Evolutionary conservation across 2,113 vertebrate species (phyloP).

Genomic region (Alligator mississippiensis): DNA sequence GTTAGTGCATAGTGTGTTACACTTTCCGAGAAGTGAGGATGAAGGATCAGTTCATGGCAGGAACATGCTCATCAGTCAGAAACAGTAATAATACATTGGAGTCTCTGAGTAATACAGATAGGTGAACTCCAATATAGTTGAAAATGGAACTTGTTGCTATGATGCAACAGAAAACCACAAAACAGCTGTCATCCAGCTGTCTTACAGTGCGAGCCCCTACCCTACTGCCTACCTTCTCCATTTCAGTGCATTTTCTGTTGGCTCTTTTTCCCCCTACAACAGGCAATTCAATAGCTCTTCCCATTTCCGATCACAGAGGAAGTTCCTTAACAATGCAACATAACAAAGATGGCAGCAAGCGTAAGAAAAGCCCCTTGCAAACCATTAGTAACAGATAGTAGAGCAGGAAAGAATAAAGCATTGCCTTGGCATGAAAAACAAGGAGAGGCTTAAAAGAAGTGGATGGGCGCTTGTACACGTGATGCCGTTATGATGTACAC

Average conservation of each 20-base stretch:
- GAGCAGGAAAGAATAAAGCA: not conserved
- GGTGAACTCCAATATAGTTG: conserved; percentile 30
- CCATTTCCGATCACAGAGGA: not conserved
- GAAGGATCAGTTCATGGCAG: not conserved
- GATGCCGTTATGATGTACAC: too few relatives aligned
- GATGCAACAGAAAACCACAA: conserved; percentile 1
- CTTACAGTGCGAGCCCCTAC: not conserved
- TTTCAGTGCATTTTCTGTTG: not conserved
- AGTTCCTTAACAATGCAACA: not conserved
- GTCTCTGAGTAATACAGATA: conserved; percentile 56
- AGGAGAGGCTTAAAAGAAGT: too few relatives aligned
- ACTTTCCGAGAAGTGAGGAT: conserved; percentile 46
- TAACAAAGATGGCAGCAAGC: not conserved
- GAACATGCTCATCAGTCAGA: not conserved
- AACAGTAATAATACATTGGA: not conserved
- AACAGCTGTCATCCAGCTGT: not conserved
- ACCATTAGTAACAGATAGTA: not conserved
- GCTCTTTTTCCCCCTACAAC: too few relatives aligned
- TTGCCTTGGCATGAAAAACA: not conserved
- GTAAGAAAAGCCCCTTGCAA: not conserved
- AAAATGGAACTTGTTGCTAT: conserved; percentile 47
- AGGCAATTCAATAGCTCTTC: rapidly evolving
- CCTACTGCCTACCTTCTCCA: not conserved
- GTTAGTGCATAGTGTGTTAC: conserved; percentile 24
- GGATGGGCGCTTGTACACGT: too few relatives aligned